Base-by-base conservation (phyloP, 2,113 vertebrate genomes). In the Philantomba maxwellii region DNA sequence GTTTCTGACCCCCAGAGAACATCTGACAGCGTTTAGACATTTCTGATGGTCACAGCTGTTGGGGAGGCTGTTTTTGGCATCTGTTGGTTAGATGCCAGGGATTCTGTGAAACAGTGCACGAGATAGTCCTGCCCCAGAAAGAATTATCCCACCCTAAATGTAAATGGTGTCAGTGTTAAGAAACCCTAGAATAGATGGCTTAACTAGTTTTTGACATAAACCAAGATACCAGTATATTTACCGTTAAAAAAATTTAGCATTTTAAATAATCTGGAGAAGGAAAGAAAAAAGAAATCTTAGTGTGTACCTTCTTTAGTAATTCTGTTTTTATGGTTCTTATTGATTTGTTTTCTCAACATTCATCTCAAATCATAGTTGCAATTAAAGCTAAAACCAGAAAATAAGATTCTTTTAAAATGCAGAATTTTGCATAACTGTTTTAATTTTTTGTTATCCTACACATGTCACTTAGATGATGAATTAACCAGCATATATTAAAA, bases 381-480 rank as follows among this genome's bases (percentile, higher is more conserved):
- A 73, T 97, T 98, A 97, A 93, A 94, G 92, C 57, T 73, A 97
- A 92, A 62, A 87, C 77, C 92, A 98, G 64, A 83, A 78, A 87
- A 93, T 98, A 98, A 96, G 95, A 95, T 98, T 78, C 89, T 98
- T 98, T 98, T 97, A 93, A 98, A 98, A 98, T 97, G 96, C 95
- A 98, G 98, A 96, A 98, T 98, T 98, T 98, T 98, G 81, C 92
- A 98, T 98, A 97, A 97, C 87, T 91, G 89, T 98, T 98, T 98
- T 98, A 84, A 87, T 36, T 90, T 95, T 97, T 94, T 98, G 96
- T 98, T 98, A 98, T 98, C 97, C 98, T 98, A 98, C 92, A 95
- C 96, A 93, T 99, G 99, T 99, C 99, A 99, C 98, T 98, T 98
- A 98, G 98, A 98, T 99, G 99, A 99, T 99, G 98, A 99, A 99